Base-by-base conservation (phyloP, 1,140 invertebrate species). In the Eriosoma lanigerum region DNA sequence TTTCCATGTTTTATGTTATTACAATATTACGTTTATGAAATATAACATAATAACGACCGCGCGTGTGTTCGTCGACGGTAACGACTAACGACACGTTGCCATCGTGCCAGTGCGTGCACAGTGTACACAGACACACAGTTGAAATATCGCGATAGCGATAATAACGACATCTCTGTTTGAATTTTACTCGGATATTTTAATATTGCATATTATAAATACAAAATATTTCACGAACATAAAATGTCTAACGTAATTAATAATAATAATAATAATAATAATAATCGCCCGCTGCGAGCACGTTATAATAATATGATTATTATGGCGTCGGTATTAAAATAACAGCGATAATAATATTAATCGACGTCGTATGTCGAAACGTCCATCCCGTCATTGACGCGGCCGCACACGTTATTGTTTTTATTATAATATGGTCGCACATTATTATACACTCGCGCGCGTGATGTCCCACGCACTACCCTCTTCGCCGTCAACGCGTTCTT, bases 301-400 rank as follows among this genome's bases (percentile, higher is more conserved):
- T n/a, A 48, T 15, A 48, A 38, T 38, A 38, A n/a, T n/a, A n/a
- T n/a, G n/a, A n/a, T 38, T 38, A 38, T 38, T 60, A 60, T 24
- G 58, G 24, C 13, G 24, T 8, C 58, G 32, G 32, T 29, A 17
- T 26, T n/a, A n/a, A n/a, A 26, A 26, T 32, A 32, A 62, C n/a
- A n/a, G 26, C 60, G 26, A 62, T 32, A 32, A 48, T 48, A 62
- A 19, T 62, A 62, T 32, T 62, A 62, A 62, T 38, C 60, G 60
- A 62, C 26, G 29, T 29, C 26, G 60, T 38, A 38, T 38, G 32
- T 4, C 26, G 29, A 17, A 17, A 8, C 60, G 29, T 26, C 17
- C 60, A 29, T 38, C 60, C 32, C 60, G 60, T 62, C 26, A 26
- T 62, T 38, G 32, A 38, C 32, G 32, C 32, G 32, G 8, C 32